Evolutionary conservation across 1,140 invertebrate species (phyloP).

Genomic region (Mesaphorura yosii): DNA sequence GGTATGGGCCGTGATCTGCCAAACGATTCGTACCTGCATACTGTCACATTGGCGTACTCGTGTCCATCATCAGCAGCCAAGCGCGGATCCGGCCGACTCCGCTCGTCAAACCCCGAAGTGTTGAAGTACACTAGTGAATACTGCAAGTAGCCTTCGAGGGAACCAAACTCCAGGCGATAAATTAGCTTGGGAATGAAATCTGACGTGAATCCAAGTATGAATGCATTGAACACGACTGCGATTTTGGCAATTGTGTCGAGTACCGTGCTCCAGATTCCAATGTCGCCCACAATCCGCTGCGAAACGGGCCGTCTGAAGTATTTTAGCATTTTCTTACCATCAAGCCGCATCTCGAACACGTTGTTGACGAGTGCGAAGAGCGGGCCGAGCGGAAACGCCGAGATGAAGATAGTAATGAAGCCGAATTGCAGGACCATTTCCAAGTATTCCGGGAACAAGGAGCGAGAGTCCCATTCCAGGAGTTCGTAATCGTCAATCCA

Average conservation of each 20-base stretch:
- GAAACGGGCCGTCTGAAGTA: conserved; percentile 73
- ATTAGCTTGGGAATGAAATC: conserved; percentile 88
- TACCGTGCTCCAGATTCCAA: conserved; percentile 85
- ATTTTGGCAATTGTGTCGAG: conserved; percentile 78
- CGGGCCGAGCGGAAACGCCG: conserved; percentile 72
- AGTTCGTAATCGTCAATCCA: conserved; percentile 89
- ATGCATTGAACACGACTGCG: conserved; percentile 86
- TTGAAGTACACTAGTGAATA: conserved; percentile 71
- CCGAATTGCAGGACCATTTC: conserved; percentile 40
- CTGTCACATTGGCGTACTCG: background rate
- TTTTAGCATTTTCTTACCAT: conserved; percentile 72
- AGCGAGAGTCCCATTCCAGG: conserved; percentile 65
- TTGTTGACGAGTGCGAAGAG: conserved; percentile 80
- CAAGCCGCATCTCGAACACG: conserved; percentile 74
- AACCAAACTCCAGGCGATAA: conserved; percentile 44
- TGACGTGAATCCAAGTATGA: conserved; percentile 97
- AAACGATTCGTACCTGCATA: background rate
- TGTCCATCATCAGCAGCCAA: no score
- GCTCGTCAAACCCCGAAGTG: conserved; percentile 51
- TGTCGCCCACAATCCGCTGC: conserved; percentile 67
- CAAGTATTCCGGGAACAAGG: conserved; percentile 48
- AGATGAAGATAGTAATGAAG: conserved; percentile 80
- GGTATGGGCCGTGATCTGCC: conserved; percentile 36
- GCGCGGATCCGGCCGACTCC: conserved; percentile 12
- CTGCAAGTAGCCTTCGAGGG: conserved; percentile 67